Conservation (phyloP, 2,888 invertebrate species). For the Fabriciana adippe region DNA sequence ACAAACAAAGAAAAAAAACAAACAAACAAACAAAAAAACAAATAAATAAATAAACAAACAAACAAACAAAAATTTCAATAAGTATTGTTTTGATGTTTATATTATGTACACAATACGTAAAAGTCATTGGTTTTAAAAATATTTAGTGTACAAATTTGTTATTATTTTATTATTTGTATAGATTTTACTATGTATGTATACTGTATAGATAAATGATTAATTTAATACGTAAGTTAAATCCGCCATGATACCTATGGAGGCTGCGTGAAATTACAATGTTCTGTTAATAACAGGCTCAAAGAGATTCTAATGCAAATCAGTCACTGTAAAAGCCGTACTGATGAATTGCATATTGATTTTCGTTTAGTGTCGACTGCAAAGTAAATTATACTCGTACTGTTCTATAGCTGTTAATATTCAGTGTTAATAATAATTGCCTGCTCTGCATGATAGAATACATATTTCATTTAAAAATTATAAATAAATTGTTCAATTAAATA, state of each 20-base stretch:
- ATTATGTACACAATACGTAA: too few relatives aligned
- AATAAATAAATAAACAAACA: too few relatives aligned
- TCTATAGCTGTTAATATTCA: conserved; percentile 17
- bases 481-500: too few relatives aligned
- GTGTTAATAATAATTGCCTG: conserved; percentile 7
- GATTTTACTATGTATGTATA: too few relatives aligned
- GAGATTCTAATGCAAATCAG: conserved; percentile 45
- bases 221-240: neutral
- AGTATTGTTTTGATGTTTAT: too few relatives aligned
- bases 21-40: too few relatives aligned
- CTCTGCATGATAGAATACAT: neutral
- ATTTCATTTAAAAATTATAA: neutral
- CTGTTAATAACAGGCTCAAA: conserved; percentile 42
- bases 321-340: conserved; percentile 33
- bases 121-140: too few relatives aligned
- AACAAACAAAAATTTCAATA: too few relatives aligned
- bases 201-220: neutral
- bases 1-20: too few relatives aligned
- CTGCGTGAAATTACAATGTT: conserved; percentile 7
- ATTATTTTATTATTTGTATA: too few relatives aligned
- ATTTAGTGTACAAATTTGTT: too few relatives aligned
- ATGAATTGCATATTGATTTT: conserved; percentile 39
- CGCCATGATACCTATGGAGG: neutral
- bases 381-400: conserved; percentile 17
- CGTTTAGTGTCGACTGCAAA: conserved; percentile 20